Conservation (phyloP, 2,113 vertebrate genomes). For the Platichthys stellatus region DNA sequence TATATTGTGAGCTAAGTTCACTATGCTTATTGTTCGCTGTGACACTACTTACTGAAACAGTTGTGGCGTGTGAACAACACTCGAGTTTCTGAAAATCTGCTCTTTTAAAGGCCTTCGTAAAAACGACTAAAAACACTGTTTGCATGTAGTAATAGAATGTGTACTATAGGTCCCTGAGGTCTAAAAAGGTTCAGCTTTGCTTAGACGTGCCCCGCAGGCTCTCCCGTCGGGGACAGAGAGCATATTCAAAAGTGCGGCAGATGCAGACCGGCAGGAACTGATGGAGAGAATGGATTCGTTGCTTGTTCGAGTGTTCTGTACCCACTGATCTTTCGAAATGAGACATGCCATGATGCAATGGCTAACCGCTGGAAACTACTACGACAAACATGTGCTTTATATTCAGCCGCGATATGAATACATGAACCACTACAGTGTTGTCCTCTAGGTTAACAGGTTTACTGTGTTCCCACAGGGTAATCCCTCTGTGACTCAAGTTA, state of each 20-base stretch:
- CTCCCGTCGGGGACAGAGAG: not conserved
- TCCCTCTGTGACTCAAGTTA: slow-evolving; percentile 41
- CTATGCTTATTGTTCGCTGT: too few relatives aligned
- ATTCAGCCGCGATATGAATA: slow-evolving; percentile 44
- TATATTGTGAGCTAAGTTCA: too few relatives aligned
- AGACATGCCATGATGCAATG: slow-evolving; percentile 51
- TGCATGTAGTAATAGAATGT: not conserved
- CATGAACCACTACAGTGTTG: slow-evolving; percentile 43
- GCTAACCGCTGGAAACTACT: slow-evolving; percentile 46
- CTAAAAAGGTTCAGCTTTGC: not conserved
- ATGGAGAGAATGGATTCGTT: not conserved
- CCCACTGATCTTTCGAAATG: slow-evolving; percentile 40
- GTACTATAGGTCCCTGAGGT: not conserved
- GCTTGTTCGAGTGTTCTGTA: slow-evolving; percentile 38
- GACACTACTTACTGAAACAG: too few relatives aligned
- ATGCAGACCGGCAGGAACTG: not conserved
- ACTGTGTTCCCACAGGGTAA: slow-evolving; percentile 60
- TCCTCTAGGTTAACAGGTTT: slow-evolving; percentile 59
- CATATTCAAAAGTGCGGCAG: slow-evolving; percentile 9
- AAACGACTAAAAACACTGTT: too few relatives aligned
- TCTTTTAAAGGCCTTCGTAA: too few relatives aligned
- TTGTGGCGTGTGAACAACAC: too few relatives aligned
- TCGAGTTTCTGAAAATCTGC: too few relatives aligned
- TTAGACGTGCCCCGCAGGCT: not conserved
- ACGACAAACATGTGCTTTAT: slow-evolving; percentile 22